Evolutionary conservation across 2,888 invertebrate genomes (phyloP), one percentile per base, ranked within the genome.

Genomic region (Archaeoteleia sp.): DNA sequence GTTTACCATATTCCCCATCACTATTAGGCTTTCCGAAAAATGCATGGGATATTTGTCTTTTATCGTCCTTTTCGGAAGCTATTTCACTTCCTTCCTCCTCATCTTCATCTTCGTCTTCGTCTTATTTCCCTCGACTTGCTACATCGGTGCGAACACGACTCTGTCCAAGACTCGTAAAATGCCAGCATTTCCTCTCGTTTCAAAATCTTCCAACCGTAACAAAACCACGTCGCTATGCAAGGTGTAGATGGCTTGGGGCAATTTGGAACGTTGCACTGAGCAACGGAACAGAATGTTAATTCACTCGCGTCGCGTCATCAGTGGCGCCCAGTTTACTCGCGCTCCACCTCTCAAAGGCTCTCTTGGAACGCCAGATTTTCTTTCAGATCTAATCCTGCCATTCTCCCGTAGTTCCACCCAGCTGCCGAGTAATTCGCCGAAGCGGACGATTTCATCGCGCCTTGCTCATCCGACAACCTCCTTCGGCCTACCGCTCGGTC

Each of bases 101-200:
- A n/a, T 20, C 20, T 20, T 4, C 5, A 20, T 5, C 20, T n/a
- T 20, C 20, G 5, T 20, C 20, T 20, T 20, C 20, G 20, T 20
- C 20, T 20, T 20, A 20, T 20, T 20, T 20, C 20, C 5, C 20
- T 20, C 20, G 20, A 20, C 20, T 5, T 2, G 20, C 39, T 46
- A 7, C 6, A 6, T 17, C 25, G 43, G 53, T 54, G 48, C 48
- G 48, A 62, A 67, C 58, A 30, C 29, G 34, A 37, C 40, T 53
- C 63, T 53, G 45, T 69, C 69, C 58, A 53, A 62, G 61, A 57
- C 48, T 74, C 70, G 66, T 71, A 72, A 74, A 74, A 72, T 67
- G 66, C 61, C 63, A 60, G 70, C 72, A 72, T 73, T 75, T 75
- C 61, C 65, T 63, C 55, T 43, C 46, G 57, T 61, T 71, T 23